Conservation (phyloP, 2,888 invertebrate species). For the Anodontia alba region DNA sequence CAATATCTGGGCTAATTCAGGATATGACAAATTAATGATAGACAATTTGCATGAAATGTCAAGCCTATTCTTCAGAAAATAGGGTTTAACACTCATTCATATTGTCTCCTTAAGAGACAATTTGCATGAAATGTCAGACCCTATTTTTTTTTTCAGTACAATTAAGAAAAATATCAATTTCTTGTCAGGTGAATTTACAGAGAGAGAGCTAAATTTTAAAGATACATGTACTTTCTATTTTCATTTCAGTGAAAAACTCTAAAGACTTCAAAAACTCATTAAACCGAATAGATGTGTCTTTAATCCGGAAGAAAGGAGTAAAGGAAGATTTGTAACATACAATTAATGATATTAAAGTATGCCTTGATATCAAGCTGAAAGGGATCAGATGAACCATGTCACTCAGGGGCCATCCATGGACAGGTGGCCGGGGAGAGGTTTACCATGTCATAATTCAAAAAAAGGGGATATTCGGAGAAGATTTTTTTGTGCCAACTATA, state of each 20-base stretch:
- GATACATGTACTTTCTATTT: not conserved
- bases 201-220: not conserved
- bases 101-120: no score
- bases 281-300: not conserved
- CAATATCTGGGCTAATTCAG: not conserved
- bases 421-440: no score
- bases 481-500: no score
- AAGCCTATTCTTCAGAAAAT: no score
- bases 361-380: no score
- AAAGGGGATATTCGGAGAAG: no score
- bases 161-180: not conserved
- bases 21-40: not conserved
- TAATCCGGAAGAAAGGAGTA: not conserved
- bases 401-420: no score
- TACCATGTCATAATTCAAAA: no score
- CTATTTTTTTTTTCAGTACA: no score
- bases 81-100: no score
- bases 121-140: not conserved
- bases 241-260: slow-evolving; percentile 2
- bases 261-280: not conserved
- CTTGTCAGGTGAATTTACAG: no score
- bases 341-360: not conserved
- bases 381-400: not conserved
- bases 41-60: not conserved
- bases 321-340: not conserved